Conservation (phyloP, 2,113 vertebrate species). For the Silurus glanis region DNA sequence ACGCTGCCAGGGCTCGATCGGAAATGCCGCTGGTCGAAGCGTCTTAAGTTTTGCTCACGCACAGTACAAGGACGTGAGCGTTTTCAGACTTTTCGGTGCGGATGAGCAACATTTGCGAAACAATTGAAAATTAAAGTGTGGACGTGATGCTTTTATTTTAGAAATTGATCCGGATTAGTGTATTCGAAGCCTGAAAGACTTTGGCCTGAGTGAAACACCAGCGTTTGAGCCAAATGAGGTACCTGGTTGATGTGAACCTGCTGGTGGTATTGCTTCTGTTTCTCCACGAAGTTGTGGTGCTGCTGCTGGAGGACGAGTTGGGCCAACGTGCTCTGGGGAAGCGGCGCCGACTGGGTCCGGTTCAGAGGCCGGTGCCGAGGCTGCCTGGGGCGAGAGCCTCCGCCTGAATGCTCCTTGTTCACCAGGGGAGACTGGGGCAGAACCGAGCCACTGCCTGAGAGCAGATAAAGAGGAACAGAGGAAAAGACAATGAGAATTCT, state of each 20-base stretch:
- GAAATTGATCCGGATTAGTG: too few species aligned
- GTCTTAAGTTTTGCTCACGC: too few species aligned
- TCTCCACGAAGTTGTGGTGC: slow-evolving; percentile 96
- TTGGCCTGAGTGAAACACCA: background rate
- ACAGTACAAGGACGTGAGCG: too few species aligned
- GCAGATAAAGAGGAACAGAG: slow-evolving; percentile 51
- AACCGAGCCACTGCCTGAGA: slow-evolving; percentile 79
- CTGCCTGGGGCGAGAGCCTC: slow-evolving; percentile 83
- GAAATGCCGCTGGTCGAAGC: too few species aligned
- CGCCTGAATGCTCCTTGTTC: slow-evolving; percentile 84
- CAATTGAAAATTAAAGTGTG: too few species aligned
- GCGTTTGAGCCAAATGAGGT: slow-evolving; percentile 44
- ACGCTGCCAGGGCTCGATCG: background rate
- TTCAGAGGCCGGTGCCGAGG: slow-evolving; percentile 94
- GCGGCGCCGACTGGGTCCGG: slow-evolving; percentile 93
- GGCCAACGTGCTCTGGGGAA: slow-evolving; percentile 93
- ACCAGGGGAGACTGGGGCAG: slow-evolving; percentile 88
- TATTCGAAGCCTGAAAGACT: background rate
- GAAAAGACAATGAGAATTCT: background rate
- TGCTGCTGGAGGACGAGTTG: slow-evolving; percentile 98
- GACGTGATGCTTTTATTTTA: too few species aligned
- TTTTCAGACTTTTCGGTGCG: too few species aligned
- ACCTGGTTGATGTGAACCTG: slow-evolving; percentile 98
- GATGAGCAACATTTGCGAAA: too few species aligned
- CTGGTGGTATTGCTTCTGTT: slow-evolving; percentile 96